phyloP scores from a whole-genome alignment of 2,113 vertebrate genomes.

The Anolis sagrei region DNA sequence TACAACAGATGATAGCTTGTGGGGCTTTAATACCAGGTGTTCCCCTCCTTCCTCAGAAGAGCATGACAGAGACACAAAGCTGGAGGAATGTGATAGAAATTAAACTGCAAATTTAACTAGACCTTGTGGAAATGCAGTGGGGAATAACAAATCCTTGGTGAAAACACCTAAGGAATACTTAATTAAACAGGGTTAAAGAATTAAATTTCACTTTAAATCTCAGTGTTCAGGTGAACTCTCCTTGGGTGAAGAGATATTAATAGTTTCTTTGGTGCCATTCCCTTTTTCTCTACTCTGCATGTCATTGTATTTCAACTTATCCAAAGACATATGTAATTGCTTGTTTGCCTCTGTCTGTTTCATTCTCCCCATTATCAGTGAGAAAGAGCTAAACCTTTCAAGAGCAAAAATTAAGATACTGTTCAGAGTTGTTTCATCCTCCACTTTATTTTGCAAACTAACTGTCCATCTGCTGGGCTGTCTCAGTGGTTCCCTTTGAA shows the following conservation, averaged over 20 bases:
- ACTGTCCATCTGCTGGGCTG: background rate
- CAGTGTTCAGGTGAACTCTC: constrained; percentile 70
- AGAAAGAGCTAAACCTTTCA: too few relatives aligned
- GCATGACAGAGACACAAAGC: constrained; percentile 66
- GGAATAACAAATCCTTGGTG: constrained; percentile 70
- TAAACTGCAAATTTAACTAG: constrained; percentile 70
- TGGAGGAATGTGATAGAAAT: constrained; percentile 71
- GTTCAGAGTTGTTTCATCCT: background rate
- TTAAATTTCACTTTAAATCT: constrained; percentile 73
- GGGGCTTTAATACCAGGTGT: constrained; percentile 68
- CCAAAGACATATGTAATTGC: constrained; percentile 42
- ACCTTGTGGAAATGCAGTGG: constrained; percentile 63
- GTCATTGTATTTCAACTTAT: constrained; percentile 58
- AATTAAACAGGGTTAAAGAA: constrained; percentile 76
- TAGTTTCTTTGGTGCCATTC: constrained; percentile 37
- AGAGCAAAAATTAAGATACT: too few relatives aligned
- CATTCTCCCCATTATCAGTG: too few relatives aligned
- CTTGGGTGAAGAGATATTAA: constrained; percentile 55
- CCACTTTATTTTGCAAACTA: constrained; percentile 1
- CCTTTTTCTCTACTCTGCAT: too few relatives aligned
- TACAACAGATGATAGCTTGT: constrained; percentile 69
- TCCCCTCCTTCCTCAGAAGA: constrained; percentile 33
- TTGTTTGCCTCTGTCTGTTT: constrained; percentile 43
- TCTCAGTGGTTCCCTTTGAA: background rate
- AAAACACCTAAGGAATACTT: constrained; percentile 73